Conservation (phyloP, 92 coral and sea anemone species). For the Blastomussa wellsi region DNA sequence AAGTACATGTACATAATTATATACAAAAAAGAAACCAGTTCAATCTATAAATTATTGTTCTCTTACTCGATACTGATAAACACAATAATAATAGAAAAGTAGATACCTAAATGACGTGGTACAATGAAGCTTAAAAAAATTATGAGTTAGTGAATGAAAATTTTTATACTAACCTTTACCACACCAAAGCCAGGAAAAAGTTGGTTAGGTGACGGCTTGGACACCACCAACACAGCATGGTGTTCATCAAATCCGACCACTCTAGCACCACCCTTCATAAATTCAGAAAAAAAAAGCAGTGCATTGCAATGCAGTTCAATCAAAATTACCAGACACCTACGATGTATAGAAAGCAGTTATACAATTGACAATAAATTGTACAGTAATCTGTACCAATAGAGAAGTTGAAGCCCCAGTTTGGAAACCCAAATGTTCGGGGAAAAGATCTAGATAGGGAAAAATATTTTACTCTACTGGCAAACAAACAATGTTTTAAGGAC, state of each 20-base stretch:
- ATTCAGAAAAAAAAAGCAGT: neutral
- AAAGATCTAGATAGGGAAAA: too few relatives aligned
- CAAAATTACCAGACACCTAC: too few relatives aligned
- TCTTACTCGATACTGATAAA: neutral
- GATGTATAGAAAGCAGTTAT: too few relatives aligned
- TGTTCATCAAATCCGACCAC: constrained; percentile 82
- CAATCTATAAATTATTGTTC: too few relatives aligned
- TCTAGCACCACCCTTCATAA: constrained; percentile 77
- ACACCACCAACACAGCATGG: constrained; percentile 80
- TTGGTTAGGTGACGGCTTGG: constrained; percentile 89
- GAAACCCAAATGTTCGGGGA: too few relatives aligned
- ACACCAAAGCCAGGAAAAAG: constrained; percentile 92
- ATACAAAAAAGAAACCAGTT: too few relatives aligned
- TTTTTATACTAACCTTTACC: constrained; percentile 65
- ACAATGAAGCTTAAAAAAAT: neutral
- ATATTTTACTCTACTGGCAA: too few relatives aligned
- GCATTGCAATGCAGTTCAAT: neutral
- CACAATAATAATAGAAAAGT: neutral
- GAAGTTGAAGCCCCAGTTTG: neutral
- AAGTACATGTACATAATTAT: too few relatives aligned
- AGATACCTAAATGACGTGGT: too few relatives aligned
- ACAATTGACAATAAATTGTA: too few relatives aligned
- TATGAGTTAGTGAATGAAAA: neutral
- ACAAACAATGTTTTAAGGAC: too few relatives aligned
- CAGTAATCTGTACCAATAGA: neutral